Evolutionary conservation across 2,888 invertebrate genomes (phyloP).

Genomic region (Chloroclysta siterata): DNA sequence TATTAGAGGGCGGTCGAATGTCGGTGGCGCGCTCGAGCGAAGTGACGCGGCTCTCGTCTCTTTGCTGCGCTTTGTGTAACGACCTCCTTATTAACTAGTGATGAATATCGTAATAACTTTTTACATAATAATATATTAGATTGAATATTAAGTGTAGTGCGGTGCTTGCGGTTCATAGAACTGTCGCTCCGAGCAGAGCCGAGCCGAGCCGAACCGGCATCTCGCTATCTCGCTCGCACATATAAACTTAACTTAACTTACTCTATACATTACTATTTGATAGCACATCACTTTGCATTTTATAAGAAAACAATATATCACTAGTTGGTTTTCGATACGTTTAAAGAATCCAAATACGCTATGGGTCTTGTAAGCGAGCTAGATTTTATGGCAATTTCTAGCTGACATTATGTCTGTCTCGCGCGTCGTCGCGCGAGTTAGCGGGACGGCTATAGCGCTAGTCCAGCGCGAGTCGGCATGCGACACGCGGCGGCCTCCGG

Average conservation of each 20-base stretch:
- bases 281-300: conserved; percentile 6
- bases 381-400: no score
- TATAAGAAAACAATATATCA: not conserved
- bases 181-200: not conserved
- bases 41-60: not conserved
- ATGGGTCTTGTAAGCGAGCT: no score
- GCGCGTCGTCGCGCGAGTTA: no score
- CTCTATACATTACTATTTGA: not conserved
- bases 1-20: not conserved
- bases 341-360: no score
- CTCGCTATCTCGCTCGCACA: not conserved
- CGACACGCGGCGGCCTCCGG: no score
- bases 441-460: no score
- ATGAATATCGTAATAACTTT: conserved; percentile 14
- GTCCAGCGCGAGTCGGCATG: no score
- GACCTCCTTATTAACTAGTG: conserved; percentile 6
- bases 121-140: conserved; percentile 19
- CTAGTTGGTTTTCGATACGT: no score
- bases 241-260: not conserved
- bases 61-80: not conserved
- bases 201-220: not conserved
- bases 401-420: no score
- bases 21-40: not conserved
- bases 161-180: conserved; percentile 14
- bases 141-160: not conserved